These are phyloP conservation scores for Actinia equina DNA, from an alignment of 64 coral and sea anemone species.

Conservation along the genomic window DNA sequence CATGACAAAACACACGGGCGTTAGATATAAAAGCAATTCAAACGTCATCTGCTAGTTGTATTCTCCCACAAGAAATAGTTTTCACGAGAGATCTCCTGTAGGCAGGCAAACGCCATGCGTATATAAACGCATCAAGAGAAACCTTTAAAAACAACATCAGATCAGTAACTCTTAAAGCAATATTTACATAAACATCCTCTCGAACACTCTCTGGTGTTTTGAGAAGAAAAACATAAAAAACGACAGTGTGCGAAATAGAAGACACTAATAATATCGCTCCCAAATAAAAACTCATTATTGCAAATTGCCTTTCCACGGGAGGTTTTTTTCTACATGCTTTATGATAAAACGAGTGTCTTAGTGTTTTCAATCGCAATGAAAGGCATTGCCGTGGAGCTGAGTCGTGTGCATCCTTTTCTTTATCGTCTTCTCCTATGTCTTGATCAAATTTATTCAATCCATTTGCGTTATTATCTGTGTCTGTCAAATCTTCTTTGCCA, in stretches of 20 bases:
- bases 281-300: conserved; percentile 57
- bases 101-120: conserved; percentile 71
- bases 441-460: neutral
- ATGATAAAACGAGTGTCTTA: neutral
- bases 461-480: neutral
- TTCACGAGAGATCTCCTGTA: neutral
- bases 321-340: neutral
- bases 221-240: conserved; percentile 80
- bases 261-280: conserved; percentile 61
- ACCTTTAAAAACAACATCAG: conserved; percentile 72
- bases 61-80: neutral
- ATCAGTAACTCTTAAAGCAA: conserved; percentile 68
- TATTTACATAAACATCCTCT: conserved; percentile 47
- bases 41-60: neutral
- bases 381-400: neutral
- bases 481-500: neutral
- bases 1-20: neutral
- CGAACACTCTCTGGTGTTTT: conserved; percentile 23
- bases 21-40: neutral
- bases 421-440: neutral
- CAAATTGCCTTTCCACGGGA: conserved; percentile 40
- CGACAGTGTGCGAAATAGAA: conserved; percentile 52
- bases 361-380: neutral
- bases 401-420: neutral
- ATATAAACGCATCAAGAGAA: conserved; percentile 64